Percentiles rank a stretch among this genome's conserved stretches.
Conservation (phyloP, 2,888 invertebrate genomes). For the Aphodius granarius region DNA sequence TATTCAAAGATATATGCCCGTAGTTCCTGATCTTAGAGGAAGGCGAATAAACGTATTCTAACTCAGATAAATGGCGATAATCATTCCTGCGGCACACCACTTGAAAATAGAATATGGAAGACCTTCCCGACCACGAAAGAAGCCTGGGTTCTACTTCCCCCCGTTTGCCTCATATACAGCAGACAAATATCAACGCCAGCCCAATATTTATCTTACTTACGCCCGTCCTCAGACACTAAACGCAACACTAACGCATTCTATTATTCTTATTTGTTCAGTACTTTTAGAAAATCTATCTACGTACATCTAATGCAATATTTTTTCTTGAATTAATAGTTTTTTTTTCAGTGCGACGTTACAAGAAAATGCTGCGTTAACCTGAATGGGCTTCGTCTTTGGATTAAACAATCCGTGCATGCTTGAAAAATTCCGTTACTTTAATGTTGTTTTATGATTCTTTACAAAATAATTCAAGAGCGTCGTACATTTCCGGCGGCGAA, state of each 20-base stretch:
- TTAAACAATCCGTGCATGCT: background rate
- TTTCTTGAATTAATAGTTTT: too few relatives aligned
- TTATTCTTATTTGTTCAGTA: background rate
- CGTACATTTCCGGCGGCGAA: constrained; percentile 5
- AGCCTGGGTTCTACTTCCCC: background rate
- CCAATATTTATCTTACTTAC: background rate
- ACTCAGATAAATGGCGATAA: constrained; percentile 11
- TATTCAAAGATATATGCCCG: constrained; percentile 7
- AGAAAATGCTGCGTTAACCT: background rate
- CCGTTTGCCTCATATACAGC: background rate
- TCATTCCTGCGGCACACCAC: constrained; percentile 7
- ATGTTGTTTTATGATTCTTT: constrained; percentile 11
- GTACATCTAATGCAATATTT: too few relatives aligned
- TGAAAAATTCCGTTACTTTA: background rate
- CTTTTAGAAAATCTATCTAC: too few relatives aligned
- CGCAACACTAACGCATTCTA: background rate
- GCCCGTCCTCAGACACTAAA: background rate
- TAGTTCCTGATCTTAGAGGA: background rate
- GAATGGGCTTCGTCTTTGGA: background rate
- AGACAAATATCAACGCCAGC: background rate
- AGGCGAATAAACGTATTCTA: constrained; percentile 11
- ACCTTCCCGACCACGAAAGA: background rate
- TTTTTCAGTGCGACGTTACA: background rate
- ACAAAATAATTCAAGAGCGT: constrained; percentile 11
- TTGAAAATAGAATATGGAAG: constrained; percentile 9